Conservation (phyloP, 2,113 vertebrate genomes). For the Daubentonia madagascariensis region DNA sequence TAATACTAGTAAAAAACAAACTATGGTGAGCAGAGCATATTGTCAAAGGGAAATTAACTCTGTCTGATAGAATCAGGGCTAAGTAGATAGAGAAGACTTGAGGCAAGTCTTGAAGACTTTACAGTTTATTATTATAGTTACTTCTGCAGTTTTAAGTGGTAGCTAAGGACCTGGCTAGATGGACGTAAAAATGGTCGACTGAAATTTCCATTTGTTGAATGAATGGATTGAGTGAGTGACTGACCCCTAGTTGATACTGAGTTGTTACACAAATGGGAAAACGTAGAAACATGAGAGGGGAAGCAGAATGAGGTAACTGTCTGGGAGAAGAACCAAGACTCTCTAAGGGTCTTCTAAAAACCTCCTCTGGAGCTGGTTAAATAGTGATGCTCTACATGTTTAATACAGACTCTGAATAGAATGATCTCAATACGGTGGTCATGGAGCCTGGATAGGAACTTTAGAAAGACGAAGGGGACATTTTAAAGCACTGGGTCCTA, state of each 20-base stretch:
- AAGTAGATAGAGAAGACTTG: neutral
- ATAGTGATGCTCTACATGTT: too few relatives aligned
- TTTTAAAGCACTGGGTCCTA: neutral
- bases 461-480: neutral
- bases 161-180: neutral
- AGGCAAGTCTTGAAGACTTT: neutral
- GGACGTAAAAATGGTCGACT: neutral
- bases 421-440: neutral
- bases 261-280: neutral
- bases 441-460: neutral
- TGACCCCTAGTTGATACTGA: neutral
- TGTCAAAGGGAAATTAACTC: neutral
- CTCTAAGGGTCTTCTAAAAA: neutral
- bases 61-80: neutral
- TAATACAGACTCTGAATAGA: neutral
- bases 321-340: neutral
- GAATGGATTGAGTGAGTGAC: neutral
- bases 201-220: neutral
- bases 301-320: neutral
- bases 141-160: neutral
- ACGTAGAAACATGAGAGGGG: neutral
- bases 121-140: neutral
- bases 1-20: neutral
- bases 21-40: neutral
- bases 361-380: neutral